phyloP scores from a whole-genome alignment of 2,797 vertebrate genomes.

The Enteromius trimaculatus region DNA sequence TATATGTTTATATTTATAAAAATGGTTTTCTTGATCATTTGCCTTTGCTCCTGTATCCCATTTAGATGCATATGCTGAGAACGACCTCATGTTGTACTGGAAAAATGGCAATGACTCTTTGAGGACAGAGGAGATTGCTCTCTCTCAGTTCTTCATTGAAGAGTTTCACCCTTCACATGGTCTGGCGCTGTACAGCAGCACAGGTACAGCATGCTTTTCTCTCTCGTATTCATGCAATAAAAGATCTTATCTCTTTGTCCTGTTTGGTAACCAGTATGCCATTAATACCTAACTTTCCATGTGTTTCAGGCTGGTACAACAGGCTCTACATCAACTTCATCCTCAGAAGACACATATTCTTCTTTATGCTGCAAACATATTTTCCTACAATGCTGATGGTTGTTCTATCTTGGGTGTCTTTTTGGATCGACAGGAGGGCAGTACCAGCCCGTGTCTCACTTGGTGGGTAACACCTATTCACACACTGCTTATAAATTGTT shows the following conservation, averaged over 20 bases:
- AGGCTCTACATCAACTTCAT: conserved; percentile 93
- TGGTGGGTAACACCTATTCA: conserved; percentile 72
- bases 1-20: neutral
- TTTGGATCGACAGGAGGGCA: conserved; percentile 91
- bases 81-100: conserved; percentile 93
- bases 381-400: conserved; percentile 95
- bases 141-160: conserved; percentile 91
- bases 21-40: neutral
- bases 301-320: conserved; percentile 86
- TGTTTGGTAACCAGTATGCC: neutral
- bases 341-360: conserved; percentile 91
- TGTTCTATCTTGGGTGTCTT: conserved; percentile 92
- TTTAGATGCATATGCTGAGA: conserved; percentile 89
- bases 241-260: conserved; percentile 15
- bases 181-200: conserved; percentile 91
- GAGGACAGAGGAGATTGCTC: conserved; percentile 86
- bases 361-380: conserved; percentile 93
- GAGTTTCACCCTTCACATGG: conserved; percentile 89
- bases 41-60: conserved; percentile 8
- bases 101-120: conserved; percentile 89
- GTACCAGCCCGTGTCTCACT: conserved; percentile 92
- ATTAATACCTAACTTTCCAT: conserved; percentile 11
- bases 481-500: neutral
- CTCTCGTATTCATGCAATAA: neutral
- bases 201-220: conserved; percentile 69